phyloP scores from a whole-genome alignment of 2,888 invertebrate genomes.

The Vanessa cardui region DNA sequence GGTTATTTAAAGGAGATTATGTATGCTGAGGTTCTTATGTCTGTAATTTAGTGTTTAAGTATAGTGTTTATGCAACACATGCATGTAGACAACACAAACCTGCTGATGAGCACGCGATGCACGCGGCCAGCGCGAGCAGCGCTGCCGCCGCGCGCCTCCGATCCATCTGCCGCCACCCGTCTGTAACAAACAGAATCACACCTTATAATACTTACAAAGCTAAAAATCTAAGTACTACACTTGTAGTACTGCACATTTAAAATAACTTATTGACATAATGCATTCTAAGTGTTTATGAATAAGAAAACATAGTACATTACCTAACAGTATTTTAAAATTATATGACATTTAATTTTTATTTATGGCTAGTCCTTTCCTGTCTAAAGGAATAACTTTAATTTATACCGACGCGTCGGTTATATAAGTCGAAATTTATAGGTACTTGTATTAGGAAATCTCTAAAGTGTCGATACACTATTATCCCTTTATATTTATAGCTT shows the following conservation, averaged over 20 bases:
- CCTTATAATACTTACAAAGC: background rate
- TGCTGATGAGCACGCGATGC: conserved; percentile 74
- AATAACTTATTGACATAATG: background rate
- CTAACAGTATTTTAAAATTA: background rate
- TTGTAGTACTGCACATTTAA: background rate
- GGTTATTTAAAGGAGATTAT: too few relatives aligned
- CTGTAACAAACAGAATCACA: conserved; percentile 62
- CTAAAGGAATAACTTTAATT: conserved; percentile 3
- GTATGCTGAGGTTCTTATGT: too few relatives aligned
- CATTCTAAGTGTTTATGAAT: background rate
- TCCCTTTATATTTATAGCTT: conserved; percentile 37
- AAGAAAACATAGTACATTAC: background rate
- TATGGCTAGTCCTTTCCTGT: background rate
- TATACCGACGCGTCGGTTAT: background rate
- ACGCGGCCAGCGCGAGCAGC: conserved; percentile 80
- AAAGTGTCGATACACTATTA: conserved; percentile 16
- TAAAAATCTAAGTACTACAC: background rate
- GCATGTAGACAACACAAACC: conserved; percentile 53
- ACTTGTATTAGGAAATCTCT: background rate
- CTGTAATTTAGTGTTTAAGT: background rate
- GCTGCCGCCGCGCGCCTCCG: conserved; percentile 81
- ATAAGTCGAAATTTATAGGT: background rate
- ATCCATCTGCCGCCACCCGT: conserved; percentile 78
- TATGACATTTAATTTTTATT: conserved; percentile 3
- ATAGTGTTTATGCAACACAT: background rate